Conservation (phyloP, 2,888 invertebrate species). For the Prosapia bicincta region DNA sequence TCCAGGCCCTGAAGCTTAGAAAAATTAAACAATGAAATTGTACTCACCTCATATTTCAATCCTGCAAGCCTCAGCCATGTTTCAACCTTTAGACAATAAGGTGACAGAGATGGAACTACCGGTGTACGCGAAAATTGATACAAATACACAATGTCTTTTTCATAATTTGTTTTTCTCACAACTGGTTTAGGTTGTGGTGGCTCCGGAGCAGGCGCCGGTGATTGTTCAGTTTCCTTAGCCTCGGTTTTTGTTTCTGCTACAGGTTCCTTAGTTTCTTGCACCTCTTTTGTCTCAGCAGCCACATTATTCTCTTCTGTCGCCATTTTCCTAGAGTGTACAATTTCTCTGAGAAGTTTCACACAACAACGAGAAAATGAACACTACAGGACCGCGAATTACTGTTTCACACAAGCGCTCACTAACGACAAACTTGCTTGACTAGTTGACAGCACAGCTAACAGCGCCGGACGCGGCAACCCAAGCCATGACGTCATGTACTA, state of each 20-base stretch:
- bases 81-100: constrained; percentile 93
- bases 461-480: constrained; percentile 29
- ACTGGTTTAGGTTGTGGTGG: constrained; percentile 58
- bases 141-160: constrained; percentile 90
- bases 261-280: constrained; percentile 43
- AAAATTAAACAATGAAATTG: constrained; percentile 16
- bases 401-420: constrained; percentile 3
- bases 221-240: constrained; percentile 34
- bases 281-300: constrained; percentile 55
- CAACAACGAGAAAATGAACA: constrained; percentile 30
- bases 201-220: constrained; percentile 37
- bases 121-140: constrained; percentile 92
- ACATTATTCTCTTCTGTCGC: constrained; percentile 36
- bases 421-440: constrained; percentile 20
- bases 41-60: constrained; percentile 89
- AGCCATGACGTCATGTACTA: constrained; percentile 32
- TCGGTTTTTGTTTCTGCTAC: constrained; percentile 36
- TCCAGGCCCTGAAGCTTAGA: constrained; percentile 8
- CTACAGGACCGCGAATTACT: constrained; percentile 23
- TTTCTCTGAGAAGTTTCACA: constrained; percentile 23
- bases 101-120: constrained; percentile 83
- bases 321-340: constrained; percentile 29
- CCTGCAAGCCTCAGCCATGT: constrained; percentile 90
- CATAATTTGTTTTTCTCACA: constrained; percentile 84
- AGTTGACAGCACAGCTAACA: constrained; percentile 21